Percentiles rank a stretch among this genome's conserved stretches.
phyloP scores from a whole-genome alignment of 2,113 vertebrate genomes.

The Tragulus kanchil region DNA sequence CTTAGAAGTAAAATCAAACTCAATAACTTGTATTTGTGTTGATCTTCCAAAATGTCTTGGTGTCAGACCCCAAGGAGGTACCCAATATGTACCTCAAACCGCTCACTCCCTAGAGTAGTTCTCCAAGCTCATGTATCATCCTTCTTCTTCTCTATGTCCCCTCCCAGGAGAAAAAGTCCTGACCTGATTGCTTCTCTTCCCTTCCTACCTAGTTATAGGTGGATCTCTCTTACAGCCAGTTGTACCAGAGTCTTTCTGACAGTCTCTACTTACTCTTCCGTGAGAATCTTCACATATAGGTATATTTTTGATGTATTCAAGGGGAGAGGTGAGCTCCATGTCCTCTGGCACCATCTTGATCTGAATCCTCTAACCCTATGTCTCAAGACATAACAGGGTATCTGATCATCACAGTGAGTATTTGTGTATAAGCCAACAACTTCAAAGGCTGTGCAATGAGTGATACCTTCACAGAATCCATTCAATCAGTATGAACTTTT shows the following conservation, averaged over 20 bases:
- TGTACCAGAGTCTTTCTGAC: background rate
- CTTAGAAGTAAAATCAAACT: slow-evolving; percentile 53
- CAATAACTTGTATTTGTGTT: slow-evolving; percentile 23
- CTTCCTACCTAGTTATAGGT: background rate
- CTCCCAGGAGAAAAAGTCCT: background rate
- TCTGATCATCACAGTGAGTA: background rate
- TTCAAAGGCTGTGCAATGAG: slow-evolving; percentile 5
- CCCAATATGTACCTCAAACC: background rate
- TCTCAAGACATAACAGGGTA: background rate
- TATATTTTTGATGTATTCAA: background rate
- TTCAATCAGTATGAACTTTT: background rate
- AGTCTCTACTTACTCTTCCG: background rate
- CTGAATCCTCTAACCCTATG: background rate
- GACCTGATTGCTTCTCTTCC: background rate
- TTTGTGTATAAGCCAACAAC: background rate
- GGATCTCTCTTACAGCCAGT: background rate
- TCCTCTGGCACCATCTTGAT: background rate
- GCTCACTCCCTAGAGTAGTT: background rate
- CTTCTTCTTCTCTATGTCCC: background rate
- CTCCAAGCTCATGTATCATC: background rate
- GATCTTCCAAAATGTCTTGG: slow-evolving; percentile 38
- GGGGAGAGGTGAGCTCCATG: background rate
- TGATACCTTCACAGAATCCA: background rate
- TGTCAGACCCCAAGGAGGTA: background rate
- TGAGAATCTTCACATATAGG: background rate